Percentiles rank a stretch among this genome's conserved stretches.
These are phyloP conservation scores for Cynopterus sphinx DNA, from an alignment of 2,797 vertebrate species.

Conservation along the genomic window DNA sequence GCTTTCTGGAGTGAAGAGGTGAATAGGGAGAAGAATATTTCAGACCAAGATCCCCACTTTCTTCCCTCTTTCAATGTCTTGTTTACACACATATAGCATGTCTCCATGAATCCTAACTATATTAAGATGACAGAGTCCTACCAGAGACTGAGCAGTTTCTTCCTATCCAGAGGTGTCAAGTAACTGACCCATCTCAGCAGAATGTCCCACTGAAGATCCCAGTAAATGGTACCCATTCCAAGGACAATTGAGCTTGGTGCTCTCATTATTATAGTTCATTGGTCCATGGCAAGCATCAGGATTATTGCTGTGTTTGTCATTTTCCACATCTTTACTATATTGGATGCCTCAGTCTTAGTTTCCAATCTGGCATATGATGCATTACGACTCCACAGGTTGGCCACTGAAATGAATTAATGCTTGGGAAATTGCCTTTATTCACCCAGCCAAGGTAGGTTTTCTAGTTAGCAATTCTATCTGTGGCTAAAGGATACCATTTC, in stretches of 20 bases:
- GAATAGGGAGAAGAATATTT: background rate
- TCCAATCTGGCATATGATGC: background rate
- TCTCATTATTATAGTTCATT: background rate
- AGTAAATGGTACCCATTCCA: background rate
- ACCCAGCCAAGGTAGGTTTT: background rate
- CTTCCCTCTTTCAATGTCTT: background rate
- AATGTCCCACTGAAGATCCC: background rate
- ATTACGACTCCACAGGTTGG: background rate
- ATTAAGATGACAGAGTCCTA: background rate
- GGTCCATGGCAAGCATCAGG: background rate
- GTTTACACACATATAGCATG: background rate
- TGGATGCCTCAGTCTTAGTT: background rate
- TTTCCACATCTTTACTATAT: background rate
- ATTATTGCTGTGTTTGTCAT: background rate
- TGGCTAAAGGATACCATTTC: background rate
- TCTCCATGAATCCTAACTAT: background rate
- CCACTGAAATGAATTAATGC: background rate
- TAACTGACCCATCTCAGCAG: background rate
- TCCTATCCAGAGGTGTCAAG: background rate
- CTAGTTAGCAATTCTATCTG: background rate
- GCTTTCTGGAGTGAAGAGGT: background rate
- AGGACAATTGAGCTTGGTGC: too few species aligned
- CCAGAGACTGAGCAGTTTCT: background rate
- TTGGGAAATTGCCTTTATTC: background rate
- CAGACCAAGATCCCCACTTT: background rate